A percentile compares a stretch with the other conserved stretches of the same genome.
Conservation (phyloP, 2,113 vertebrate genomes). For the Neodon shergylaensis region DNA sequence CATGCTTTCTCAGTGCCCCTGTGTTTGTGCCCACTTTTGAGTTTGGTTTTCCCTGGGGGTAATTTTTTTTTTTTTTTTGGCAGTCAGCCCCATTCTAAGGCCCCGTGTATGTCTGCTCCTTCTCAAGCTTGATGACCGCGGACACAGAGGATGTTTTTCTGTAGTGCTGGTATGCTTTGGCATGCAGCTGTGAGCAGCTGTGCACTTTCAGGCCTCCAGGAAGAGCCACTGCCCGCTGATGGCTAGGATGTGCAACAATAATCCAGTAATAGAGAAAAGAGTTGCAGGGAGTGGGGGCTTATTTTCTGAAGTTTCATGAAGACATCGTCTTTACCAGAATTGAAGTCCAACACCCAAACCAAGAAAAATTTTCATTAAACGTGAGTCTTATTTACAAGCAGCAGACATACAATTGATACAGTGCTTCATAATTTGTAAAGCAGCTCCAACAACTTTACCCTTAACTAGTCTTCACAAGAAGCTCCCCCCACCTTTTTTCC, state of each 20-base stretch:
- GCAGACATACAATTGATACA: background rate
- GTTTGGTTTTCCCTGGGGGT: background rate
- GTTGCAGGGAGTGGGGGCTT: background rate
- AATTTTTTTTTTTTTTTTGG: constrained; percentile 17
- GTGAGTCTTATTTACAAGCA: constrained; percentile 8
- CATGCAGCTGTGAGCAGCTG: background rate
- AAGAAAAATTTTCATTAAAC: background rate
- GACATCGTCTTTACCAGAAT: background rate
- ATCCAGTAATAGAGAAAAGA: background rate
- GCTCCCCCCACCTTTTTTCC: background rate
- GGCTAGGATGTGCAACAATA: background rate
- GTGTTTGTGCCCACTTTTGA: background rate
- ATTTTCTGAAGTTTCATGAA: background rate
- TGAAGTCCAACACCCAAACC: background rate
- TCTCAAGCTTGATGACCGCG: rapidly evolving
- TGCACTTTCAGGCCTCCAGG: background rate
- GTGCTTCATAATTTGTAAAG: constrained; percentile 39
- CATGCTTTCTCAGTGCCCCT: background rate
- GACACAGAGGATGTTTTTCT: too few species aligned
- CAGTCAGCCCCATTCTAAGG: background rate
- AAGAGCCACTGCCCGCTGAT: background rate
- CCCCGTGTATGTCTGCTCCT: background rate
- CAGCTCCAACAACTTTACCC: background rate
- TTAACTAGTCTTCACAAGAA: constrained; percentile 44
- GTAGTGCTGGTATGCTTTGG: background rate